These are phyloP conservation scores for Morone chrysops DNA, from an alignment of 2,113 vertebrate species.

Conservation along the genomic window DNA sequence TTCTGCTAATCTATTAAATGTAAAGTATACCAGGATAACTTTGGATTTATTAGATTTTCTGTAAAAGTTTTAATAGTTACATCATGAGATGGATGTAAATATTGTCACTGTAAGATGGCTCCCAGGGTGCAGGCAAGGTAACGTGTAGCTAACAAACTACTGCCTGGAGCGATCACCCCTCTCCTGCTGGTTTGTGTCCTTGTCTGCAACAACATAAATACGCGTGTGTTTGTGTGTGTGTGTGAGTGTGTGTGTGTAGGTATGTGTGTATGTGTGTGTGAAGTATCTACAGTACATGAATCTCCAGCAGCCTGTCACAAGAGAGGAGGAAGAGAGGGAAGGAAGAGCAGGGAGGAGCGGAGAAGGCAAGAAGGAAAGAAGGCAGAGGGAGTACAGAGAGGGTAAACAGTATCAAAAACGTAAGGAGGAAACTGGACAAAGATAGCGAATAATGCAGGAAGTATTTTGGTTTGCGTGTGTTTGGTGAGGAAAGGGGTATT, in stretches of 20 bases:
- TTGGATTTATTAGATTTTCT: slow-evolving; percentile 25
- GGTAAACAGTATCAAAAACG: slow-evolving; percentile 44
- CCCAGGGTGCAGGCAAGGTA: slow-evolving; percentile 51
- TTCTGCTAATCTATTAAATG: slow-evolving; percentile 31
- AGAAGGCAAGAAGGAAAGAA: slow-evolving; percentile 18
- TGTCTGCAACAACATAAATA: slow-evolving; percentile 52
- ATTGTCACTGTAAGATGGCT: slow-evolving; percentile 56
- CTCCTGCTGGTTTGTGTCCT: slow-evolving; percentile 72
- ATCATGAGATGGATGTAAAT: slow-evolving; percentile 53
- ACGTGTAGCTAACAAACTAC: slow-evolving; percentile 69
- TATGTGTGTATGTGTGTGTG: not conserved
- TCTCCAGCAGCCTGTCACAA: slow-evolving; percentile 47
- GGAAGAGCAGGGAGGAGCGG: slow-evolving; percentile 13
- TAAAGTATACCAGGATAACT: slow-evolving; percentile 10
- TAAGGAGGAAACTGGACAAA: slow-evolving; percentile 43
- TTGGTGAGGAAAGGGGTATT: not conserved
- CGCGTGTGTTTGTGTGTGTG: slow-evolving; percentile 12
- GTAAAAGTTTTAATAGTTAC: slow-evolving; percentile 42
- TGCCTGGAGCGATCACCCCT: slow-evolving; percentile 66
- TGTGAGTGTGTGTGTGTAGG: slow-evolving; percentile 14
- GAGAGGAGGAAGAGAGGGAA: slow-evolving; percentile 28
- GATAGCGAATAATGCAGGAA: slow-evolving; percentile 32
- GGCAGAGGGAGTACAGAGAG: slow-evolving; percentile 38
- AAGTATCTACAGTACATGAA: slow-evolving; percentile 61
- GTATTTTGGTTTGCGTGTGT: not conserved